phyloP scores from a whole-genome alignment of 2,888 invertebrate genomes.

The Meliscaeva auricollis region DNA sequence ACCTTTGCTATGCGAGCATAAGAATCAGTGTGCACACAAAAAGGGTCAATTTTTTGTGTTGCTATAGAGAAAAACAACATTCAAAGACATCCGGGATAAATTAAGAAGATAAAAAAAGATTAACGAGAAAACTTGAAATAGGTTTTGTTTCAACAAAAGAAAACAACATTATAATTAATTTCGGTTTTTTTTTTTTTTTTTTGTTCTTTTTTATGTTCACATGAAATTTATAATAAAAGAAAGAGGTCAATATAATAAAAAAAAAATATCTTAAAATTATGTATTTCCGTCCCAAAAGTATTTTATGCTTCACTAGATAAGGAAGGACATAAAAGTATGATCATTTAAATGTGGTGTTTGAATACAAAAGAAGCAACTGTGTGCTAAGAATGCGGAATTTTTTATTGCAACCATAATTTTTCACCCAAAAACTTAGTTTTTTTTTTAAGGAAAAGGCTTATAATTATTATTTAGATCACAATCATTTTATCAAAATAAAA shows the following conservation, averaged over 20 bases:
- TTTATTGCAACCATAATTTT: no score
- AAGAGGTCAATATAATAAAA: not conserved
- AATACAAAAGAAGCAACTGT: no score
- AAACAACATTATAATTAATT: conserved; percentile 13
- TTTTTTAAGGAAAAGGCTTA: no score
- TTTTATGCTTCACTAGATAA: not conserved
- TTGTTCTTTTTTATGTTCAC: not conserved
- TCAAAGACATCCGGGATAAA: not conserved
- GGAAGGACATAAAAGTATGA: not conserved
- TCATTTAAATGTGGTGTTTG: no score
- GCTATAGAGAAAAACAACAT: not conserved
- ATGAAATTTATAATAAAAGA: not conserved
- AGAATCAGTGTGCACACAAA: not conserved
- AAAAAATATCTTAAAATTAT: not conserved
- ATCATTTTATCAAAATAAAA: no score
- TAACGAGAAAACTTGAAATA: conserved; percentile 13
- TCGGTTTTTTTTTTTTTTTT: no score
- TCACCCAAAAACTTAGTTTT: no score
- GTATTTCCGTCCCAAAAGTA: not conserved
- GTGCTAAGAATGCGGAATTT: no score
- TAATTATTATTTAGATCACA: no score
- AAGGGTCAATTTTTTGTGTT: not conserved
- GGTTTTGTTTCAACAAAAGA: conserved; percentile 5
- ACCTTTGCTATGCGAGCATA: not conserved
- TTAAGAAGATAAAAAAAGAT: conserved; percentile 6